A percentile compares a stretch with the other conserved stretches of the same genome.
These are phyloP conservation scores for Anoplopoma fimbria DNA, from an alignment of 2,113 vertebrate genomes.

Conservation along the genomic window DNA sequence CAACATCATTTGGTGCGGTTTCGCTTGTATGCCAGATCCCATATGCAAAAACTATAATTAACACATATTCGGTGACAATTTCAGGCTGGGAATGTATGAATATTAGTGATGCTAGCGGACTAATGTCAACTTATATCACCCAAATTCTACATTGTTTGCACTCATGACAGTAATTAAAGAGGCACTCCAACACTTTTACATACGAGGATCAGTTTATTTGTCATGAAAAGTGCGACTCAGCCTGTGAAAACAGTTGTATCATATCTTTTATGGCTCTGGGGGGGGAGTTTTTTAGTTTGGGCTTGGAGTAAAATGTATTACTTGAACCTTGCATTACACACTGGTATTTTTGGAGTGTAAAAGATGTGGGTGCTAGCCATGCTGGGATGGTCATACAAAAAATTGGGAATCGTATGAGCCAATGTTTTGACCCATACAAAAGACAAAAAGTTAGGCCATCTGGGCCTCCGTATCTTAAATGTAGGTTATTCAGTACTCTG, in stretches of 20 bases:
- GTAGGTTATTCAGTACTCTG: no score
- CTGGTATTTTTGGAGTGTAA: neutral
- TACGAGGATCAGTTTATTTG: neutral
- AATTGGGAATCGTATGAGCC: neutral
- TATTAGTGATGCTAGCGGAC: neutral
- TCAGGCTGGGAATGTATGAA: neutral
- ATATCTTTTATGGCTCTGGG: neutral
- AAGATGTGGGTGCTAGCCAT: neutral
- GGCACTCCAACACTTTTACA: neutral
- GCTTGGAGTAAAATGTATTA: no score
- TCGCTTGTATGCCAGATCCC: neutral
- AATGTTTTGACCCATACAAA: neutral
- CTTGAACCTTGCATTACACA: no score
- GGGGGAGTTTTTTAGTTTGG: no score
- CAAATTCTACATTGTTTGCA: neutral
- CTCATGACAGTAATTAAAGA: neutral
- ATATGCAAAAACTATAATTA: conserved; percentile 2
- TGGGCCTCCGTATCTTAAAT: neutral
- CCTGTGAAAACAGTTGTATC: neutral
- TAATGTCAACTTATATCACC: neutral
- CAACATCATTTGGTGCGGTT: neutral
- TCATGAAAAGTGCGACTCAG: neutral
- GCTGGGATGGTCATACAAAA: no score
- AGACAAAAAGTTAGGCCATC: neutral
- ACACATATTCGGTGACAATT: neutral